These are phyloP conservation scores for Vesta saturnalis DNA, from an alignment of 2,888 invertebrate genomes.

Conservation along the genomic window DNA sequence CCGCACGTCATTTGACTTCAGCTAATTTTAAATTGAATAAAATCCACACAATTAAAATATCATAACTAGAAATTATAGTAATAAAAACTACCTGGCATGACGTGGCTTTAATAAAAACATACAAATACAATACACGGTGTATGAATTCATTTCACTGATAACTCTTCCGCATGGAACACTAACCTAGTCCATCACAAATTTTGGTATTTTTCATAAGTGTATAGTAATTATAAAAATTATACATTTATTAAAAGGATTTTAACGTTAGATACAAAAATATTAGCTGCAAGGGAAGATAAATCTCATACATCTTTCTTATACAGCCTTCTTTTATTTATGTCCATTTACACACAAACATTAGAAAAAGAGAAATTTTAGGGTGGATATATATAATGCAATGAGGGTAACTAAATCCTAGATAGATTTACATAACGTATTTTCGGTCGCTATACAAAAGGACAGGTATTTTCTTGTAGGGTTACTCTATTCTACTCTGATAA, in stretches of 20 bases:
- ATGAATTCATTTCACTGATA: background rate
- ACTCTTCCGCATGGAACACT: constrained; percentile 10
- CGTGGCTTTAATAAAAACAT: background rate
- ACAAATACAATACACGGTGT: background rate
- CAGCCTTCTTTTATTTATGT: background rate
- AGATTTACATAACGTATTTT: constrained; percentile 35
- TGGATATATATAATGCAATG: constrained; percentile 2
- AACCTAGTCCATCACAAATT: background rate
- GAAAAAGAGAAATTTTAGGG: constrained; percentile 7
- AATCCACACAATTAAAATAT: background rate
- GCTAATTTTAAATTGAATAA: too few relatives aligned
- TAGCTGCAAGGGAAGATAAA: background rate
- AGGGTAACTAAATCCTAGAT: constrained; percentile 15
- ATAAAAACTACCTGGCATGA: background rate
- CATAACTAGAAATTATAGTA: constrained; percentile 1
- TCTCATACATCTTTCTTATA: too few relatives aligned
- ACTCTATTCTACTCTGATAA: constrained; percentile 19
- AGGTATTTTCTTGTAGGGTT: constrained; percentile 30
- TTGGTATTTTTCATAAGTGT: background rate
- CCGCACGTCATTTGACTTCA: too few relatives aligned
- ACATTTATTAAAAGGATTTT: background rate
- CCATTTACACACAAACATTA: background rate
- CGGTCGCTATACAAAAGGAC: constrained; percentile 29
- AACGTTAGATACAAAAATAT: background rate
- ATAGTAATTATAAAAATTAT: too few relatives aligned